A percentile compares a stretch with the other conserved stretches of the same genome.
Evolutionary conservation across 2,888 invertebrate species (phyloP).

Genomic region (Pseudococcus longispinus): DNA sequence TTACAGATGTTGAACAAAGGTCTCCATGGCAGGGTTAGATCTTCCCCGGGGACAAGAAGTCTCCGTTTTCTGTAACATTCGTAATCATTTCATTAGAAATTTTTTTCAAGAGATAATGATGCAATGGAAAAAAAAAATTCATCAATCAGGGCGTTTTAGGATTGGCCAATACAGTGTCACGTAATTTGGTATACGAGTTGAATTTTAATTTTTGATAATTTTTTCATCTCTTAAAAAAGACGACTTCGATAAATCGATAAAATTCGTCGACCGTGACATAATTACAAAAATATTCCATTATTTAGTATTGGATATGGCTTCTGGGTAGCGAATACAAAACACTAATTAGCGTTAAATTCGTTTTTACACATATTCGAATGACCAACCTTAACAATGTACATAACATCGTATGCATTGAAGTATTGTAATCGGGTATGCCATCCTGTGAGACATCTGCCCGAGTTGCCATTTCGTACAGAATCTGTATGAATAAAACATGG

Average conservation of each 20-base stretch:
- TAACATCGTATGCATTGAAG: background rate
- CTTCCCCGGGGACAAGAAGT: slow-evolving; percentile 71
- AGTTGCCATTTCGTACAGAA: slow-evolving; percentile 78
- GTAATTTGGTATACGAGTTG: background rate
- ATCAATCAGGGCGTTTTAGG: background rate
- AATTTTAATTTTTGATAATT: background rate
- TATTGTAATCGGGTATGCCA: slow-evolving; percentile 23
- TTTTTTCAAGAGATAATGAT: background rate
- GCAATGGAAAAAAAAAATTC: background rate
- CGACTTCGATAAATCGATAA: background rate
- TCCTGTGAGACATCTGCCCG: slow-evolving; percentile 69
- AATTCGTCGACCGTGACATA: slow-evolving; percentile 1
- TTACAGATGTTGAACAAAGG: slow-evolving; percentile 78
- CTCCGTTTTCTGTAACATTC: slow-evolving; percentile 73
- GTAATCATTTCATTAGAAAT: background rate
- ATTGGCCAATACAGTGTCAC: background rate
- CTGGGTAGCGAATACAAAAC: background rate
- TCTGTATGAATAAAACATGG: slow-evolving; percentile 80
- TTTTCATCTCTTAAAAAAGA: background rate
- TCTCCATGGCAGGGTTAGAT: slow-evolving; percentile 83
- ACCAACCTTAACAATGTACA: slow-evolving; percentile 10
- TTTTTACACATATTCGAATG: background rate
- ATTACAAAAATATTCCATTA: background rate
- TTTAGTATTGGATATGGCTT: background rate
- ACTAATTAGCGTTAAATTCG: background rate